Conservation (phyloP, 2,888 invertebrate species). For the Tenthredo livida region DNA sequence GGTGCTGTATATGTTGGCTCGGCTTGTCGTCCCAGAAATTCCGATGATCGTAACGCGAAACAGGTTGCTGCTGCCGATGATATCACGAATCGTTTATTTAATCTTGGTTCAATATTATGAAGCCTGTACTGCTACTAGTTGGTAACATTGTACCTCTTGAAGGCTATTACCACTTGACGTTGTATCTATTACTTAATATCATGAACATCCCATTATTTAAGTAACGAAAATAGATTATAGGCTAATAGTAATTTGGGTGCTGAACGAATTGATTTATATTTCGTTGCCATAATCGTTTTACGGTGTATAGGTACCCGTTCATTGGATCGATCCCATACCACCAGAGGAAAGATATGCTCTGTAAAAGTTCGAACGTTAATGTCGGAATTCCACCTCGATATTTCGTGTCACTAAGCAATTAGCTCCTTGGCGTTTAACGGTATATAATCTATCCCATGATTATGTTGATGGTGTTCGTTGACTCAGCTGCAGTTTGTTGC, state of each 20-base stretch:
- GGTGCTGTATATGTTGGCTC: not conserved
- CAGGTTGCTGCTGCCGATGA: constrained; percentile 35
- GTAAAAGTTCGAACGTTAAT: constrained; percentile 16
- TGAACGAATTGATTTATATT: constrained; percentile 39
- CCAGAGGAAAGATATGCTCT: not conserved
- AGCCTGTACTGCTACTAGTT: constrained; percentile 6
- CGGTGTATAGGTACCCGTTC: not conserved
- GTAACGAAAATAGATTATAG: constrained; percentile 12
- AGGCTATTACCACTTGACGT: constrained; percentile 1
- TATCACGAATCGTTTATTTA: constrained; percentile 10
- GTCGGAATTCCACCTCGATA: constrained; percentile 31
- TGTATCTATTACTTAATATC: constrained; percentile 29
- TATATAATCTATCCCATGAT: constrained; percentile 12
- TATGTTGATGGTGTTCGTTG: not conserved
- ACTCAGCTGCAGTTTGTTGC: not conserved
- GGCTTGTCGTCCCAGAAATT: constrained; percentile 11
- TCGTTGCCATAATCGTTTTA: constrained; percentile 39
- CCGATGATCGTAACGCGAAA: constrained; percentile 39
- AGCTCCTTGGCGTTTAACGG: constrained; percentile 20
- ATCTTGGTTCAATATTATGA: constrained; percentile 37
- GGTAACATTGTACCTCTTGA: not conserved
- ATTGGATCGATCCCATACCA: constrained; percentile 1
- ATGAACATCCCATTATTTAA: not conserved
- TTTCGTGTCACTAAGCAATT: constrained; percentile 45
- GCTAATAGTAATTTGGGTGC: not conserved